A percentile compares a stretch with the other conserved stretches of the same genome.
Conservation (phyloP, 92 coral and sea anemone genomes). For the Siderastrea siderea region DNA sequence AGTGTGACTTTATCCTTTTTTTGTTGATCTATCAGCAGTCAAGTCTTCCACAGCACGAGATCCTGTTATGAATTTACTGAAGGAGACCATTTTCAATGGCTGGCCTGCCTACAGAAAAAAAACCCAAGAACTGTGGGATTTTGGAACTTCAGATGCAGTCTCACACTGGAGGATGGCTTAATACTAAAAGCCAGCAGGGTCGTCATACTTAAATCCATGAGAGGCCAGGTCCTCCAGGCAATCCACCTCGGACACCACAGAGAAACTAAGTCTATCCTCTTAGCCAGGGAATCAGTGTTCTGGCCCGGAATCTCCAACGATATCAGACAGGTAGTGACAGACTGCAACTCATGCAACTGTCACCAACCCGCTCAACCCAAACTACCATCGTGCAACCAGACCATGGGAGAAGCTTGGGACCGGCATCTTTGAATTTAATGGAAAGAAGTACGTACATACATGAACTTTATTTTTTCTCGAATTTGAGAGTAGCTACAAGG, state of each 20-base stretch:
- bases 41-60: slow-evolving; percentile 15
- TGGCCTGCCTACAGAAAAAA: no score
- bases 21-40: no score
- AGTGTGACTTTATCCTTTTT: no score
- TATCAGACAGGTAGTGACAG: slow-evolving; percentile 15
- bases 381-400: neutral
- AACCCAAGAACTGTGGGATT: slow-evolving; percentile 9
- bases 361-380: slow-evolving; percentile 54
- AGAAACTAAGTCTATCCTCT: no score
- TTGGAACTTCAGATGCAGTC: slow-evolving; percentile 36
- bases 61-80: slow-evolving; percentile 28
- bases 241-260: no score
- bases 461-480: no score
- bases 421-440: no score
- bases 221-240: no score
- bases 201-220: neutral
- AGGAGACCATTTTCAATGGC: neutral
- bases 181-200: slow-evolving; percentile 31
- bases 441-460: no score
- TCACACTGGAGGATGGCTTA: slow-evolving; percentile 39
- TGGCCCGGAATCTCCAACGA: neutral
- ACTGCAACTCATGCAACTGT: slow-evolving; percentile 40
- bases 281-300: no score
- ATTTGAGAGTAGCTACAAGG: no score
- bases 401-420: no score